These are phyloP conservation scores for Nannoperca obscura DNA, from an alignment of 2,797 vertebrate species.

Conservation along the genomic window DNA sequence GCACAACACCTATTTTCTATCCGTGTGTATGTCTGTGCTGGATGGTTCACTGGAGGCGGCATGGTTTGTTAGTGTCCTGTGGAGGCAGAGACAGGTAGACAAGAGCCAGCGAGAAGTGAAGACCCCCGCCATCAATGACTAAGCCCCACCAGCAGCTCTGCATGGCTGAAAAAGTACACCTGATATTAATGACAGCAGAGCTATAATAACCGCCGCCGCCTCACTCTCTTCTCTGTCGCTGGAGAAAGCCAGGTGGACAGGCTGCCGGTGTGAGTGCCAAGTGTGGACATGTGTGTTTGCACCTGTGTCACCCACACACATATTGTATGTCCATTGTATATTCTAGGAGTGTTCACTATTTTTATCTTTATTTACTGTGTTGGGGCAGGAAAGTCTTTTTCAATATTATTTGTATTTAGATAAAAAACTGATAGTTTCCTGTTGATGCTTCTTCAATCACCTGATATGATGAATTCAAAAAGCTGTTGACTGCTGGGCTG, in stretches of 20 bases:
- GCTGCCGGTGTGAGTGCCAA: constrained; percentile 33
- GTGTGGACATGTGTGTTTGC: constrained; percentile 34
- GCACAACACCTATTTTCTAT: constrained; percentile 66
- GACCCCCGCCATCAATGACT: constrained; percentile 66
- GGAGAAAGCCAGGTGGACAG: constrained; percentile 48
- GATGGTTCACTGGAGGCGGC: constrained; percentile 65
- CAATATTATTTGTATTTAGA: neutral
- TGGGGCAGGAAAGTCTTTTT: neutral
- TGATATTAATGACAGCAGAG: constrained; percentile 79
- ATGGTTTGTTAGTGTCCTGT: constrained; percentile 70
- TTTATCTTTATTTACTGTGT: neutral
- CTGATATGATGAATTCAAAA: neutral
- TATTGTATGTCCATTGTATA: constrained; percentile 6
- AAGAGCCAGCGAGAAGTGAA: constrained; percentile 67
- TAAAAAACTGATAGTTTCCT: neutral
- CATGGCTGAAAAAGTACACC: constrained; percentile 68
- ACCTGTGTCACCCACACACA: constrained; percentile 37
- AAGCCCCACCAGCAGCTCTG: constrained; percentile 66
- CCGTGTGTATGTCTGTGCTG: constrained; percentile 40
- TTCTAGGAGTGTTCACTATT: constrained; percentile 1
- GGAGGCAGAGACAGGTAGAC: constrained; percentile 66
- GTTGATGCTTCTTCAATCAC: neutral
- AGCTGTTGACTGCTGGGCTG: neutral
- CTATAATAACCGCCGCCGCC: constrained; percentile 64
- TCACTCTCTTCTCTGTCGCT: constrained; percentile 31